Percentiles rank a stretch among this genome's conserved stretches.
Evolutionary conservation across 2,113 vertebrate species (phyloP).

Genomic region (Silurus asotus): DNA sequence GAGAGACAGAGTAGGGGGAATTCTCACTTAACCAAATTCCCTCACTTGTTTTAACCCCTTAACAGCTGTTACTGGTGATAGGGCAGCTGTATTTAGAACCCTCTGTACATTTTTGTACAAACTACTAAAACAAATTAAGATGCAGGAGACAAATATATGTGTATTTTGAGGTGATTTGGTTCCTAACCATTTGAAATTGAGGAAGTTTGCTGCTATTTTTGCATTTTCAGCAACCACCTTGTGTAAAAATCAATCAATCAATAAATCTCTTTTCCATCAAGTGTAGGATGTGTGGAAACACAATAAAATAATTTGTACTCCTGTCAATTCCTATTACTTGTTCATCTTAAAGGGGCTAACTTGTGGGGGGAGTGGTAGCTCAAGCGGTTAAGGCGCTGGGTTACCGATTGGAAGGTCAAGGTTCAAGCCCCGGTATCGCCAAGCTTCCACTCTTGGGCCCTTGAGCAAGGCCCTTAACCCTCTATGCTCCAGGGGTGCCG

Average conservation of each 20-base stretch:
- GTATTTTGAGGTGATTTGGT: not conserved
- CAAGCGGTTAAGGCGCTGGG: too few species aligned
- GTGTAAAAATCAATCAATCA: not conserved
- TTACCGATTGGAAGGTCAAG: too few species aligned
- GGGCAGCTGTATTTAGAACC: not conserved
- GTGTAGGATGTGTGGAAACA: not conserved
- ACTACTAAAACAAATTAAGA: not conserved
- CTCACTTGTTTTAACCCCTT: conserved; percentile 5
- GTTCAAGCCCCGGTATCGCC: too few species aligned
- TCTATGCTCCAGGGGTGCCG: too few species aligned
- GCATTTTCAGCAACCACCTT: not conserved
- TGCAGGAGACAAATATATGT: not conserved
- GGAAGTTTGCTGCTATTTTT: not conserved
- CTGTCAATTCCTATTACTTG: not conserved
- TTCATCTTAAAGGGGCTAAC: not conserved
- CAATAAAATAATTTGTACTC: not conserved
- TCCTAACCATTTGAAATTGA: not conserved
- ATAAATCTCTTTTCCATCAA: not conserved
- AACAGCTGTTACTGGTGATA: not conserved
- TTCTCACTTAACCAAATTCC: conserved; percentile 44
- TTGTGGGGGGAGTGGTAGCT: too few species aligned
- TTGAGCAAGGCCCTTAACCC: too few species aligned
- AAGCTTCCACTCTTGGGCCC: too few species aligned
- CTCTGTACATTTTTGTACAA: not conserved
- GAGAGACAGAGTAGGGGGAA: conserved; percentile 53